Evolutionary conservation across 2,113 vertebrate genomes (phyloP), one percentile per base, ranked within the genome.

Genomic region (Neodon shergylaensis): DNA sequence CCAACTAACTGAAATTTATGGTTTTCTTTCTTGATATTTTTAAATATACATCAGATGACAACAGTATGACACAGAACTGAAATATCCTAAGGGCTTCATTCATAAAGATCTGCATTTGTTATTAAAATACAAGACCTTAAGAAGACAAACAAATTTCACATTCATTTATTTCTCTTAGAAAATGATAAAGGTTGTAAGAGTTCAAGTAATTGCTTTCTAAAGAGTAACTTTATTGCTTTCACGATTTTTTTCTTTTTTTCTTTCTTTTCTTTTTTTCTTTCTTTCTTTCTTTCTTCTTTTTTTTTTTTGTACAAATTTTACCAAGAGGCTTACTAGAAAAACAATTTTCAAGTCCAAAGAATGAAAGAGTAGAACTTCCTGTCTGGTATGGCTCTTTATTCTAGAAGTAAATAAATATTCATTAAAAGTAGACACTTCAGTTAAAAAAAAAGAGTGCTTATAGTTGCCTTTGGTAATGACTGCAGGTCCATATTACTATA

Each of bases 371-470:
- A 91, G 31, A 88, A 21, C 49, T 65, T 61, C 19, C 66, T 24
- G 39, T 94, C 54, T 10, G n/a, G 47, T 73, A 47, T 9, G 66
- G 54, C 16, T 77, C 24, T 66, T 95, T 7, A 76, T 1, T 49
- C 72, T 74, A 63, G 79, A 89, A 68, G 1, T 24, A 21, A 93
- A 90, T 96, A 89, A 94, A 74, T 85, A 79, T 72, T 91, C 72
- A 76, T 88, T 92, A 86, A 31, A 36, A 90, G 70, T 17, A 92
- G 11, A 90, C 5, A 72, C 70, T 90, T 9, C 13, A 79, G 58
- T 68, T 33, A 16, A 68, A 86, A 68, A 97, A 72, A 14, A 0
- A 0, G 74, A 21, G 87, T 77, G 33, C 74, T n/a, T 73, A 21
- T 11, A n/a, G 24, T 93, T 83, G 54, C 52, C 39, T 61, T 84